Conservation (phyloP, 2,888 invertebrate genomes). For the Drosophila paramelanica region DNA sequence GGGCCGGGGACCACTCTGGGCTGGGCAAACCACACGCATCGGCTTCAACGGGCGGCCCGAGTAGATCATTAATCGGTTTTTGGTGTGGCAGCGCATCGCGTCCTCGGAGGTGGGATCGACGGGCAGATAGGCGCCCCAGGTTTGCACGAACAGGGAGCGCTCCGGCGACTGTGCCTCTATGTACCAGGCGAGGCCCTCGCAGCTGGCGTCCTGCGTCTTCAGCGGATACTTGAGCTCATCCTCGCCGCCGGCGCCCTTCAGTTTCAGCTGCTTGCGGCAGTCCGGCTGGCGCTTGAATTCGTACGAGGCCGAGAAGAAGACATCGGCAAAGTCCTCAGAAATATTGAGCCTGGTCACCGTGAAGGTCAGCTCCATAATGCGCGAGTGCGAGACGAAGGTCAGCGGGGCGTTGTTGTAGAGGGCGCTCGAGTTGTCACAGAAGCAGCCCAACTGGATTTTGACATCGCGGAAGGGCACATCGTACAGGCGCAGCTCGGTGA, state of each 20-base stretch:
- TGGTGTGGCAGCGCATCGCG: conserved; percentile 90
- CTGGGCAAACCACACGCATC: conserved; percentile 90
- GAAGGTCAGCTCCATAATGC: conserved; percentile 91
- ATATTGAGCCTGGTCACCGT: conserved; percentile 90
- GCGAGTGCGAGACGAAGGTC: conserved; percentile 88
- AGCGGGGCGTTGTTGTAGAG: conserved; percentile 87
- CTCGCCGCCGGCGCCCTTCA: conserved; percentile 89
- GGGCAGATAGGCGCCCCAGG: conserved; percentile 92
- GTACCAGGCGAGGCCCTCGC: conserved; percentile 89
- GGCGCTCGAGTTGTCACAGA: conserved; percentile 90
- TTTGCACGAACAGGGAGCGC: conserved; percentile 91
- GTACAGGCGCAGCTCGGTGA: conserved; percentile 87
- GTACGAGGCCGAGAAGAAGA: conserved; percentile 91
- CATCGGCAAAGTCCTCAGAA: conserved; percentile 92
- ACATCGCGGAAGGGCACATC: conserved; percentile 90
- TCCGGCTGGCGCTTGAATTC: conserved; percentile 88
- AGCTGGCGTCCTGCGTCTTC: conserved; percentile 86
- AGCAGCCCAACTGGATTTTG: conserved; percentile 90
- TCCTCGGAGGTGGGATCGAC: conserved; percentile 88
- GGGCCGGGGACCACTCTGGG: conserved; percentile 88
- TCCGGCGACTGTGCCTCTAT: conserved; percentile 92
- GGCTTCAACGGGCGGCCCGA: conserved; percentile 88
- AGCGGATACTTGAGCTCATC: conserved; percentile 88
- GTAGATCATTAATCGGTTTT: conserved; percentile 92
- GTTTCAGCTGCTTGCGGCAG: conserved; percentile 88